Percentiles rank a stretch among this genome's conserved stretches.
phyloP scores from a whole-genome alignment of 2,113 vertebrate genomes.

The Fulica atra region DNA sequence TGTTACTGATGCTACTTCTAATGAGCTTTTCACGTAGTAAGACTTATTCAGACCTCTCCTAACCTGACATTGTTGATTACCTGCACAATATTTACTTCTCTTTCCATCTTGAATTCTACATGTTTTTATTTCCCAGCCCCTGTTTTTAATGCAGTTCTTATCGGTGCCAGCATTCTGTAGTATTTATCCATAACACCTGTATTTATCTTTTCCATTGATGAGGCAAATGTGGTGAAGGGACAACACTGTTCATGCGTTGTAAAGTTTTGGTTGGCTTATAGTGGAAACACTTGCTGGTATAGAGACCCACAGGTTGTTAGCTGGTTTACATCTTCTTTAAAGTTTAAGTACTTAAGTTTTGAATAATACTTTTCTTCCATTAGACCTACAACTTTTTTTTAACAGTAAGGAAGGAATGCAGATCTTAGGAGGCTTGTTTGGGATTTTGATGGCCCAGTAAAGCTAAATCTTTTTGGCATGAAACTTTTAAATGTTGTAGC shows the following conservation, averaged over 20 bases:
- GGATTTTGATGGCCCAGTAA: slow-evolving; percentile 7
- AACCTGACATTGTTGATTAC: background rate
- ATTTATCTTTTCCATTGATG: background rate
- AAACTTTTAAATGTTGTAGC: background rate
- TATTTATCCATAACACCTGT: background rate
- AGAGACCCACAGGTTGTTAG: background rate
- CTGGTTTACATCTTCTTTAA: background rate
- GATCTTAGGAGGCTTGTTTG: background rate
- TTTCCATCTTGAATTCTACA: background rate
- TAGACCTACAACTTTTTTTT: background rate
- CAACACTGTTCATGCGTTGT: background rate
- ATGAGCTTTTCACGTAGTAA: background rate
- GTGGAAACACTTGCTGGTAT: background rate
- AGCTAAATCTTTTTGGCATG: background rate
- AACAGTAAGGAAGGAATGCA: background rate
- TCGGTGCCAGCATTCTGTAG: background rate
- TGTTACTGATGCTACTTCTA: background rate
- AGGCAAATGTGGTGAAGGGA: background rate
- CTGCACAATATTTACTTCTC: background rate
- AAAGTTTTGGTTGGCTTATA: background rate
- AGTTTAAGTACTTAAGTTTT: background rate
- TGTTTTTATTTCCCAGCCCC: background rate
- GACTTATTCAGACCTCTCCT: background rate
- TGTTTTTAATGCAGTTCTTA: background rate
- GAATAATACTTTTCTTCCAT: background rate